A percentile compares a stretch with the other conserved stretches of the same genome.
Conservation (phyloP, 2,113 vertebrate species). For the Siniperca knerii region DNA sequence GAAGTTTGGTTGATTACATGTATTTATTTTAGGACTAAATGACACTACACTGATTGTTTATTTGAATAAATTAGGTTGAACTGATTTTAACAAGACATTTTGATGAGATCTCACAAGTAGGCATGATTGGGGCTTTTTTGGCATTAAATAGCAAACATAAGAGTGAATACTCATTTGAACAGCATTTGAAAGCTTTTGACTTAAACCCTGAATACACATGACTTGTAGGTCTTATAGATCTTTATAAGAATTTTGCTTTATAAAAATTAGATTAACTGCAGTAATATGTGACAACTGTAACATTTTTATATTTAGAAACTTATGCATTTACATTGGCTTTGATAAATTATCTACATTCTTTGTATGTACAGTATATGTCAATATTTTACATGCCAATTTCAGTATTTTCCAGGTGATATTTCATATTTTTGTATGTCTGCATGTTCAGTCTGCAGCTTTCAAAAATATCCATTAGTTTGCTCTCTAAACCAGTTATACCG, state of each 20-base stretch:
- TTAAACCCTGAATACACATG: background rate
- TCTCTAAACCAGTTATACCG: background rate
- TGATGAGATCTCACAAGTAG: constrained; percentile 14
- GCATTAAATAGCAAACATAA: background rate
- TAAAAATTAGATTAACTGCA: background rate
- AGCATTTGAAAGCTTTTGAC: background rate
- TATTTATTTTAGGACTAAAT: background rate
- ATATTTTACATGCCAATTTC: background rate
- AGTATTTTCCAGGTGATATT: background rate
- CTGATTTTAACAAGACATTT: background rate
- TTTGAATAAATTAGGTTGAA: background rate
- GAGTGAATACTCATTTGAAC: background rate
- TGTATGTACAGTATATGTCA: background rate
- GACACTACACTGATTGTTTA: constrained; percentile 14
- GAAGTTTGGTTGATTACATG: background rate
- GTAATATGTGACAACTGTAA: background rate
- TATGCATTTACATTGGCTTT: background rate
- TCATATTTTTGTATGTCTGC: background rate
- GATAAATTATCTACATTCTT: background rate
- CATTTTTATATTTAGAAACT: background rate
- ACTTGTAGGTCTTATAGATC: background rate
- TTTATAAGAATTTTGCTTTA: background rate
- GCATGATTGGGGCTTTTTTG: background rate
- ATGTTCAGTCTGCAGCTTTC: background rate
- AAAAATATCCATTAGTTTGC: background rate